Evolutionary conservation across 2,113 vertebrate genomes (phyloP).

Genomic region (Acrocephalus kingi): DNA sequence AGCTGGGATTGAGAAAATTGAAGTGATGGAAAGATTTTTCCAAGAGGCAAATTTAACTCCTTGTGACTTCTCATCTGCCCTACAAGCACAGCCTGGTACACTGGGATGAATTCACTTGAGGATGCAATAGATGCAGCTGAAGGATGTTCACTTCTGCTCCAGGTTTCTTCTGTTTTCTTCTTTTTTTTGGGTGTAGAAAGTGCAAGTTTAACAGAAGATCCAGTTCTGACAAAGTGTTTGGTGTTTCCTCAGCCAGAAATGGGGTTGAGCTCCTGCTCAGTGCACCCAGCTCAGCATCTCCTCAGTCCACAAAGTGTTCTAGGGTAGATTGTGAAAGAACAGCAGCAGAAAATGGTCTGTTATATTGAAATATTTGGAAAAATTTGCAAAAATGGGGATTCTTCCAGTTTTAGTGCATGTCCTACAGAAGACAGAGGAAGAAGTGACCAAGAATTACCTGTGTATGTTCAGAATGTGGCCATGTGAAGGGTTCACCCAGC

Average conservation of each 20-base stretch:
- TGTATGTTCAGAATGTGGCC: background rate
- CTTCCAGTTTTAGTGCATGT: background rate
- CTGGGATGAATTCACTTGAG: background rate
- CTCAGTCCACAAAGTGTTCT: background rate
- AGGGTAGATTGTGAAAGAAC: fast-evolving
- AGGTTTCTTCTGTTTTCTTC: background rate
- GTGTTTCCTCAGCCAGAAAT: background rate
- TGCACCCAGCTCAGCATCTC: background rate
- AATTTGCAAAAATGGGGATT: background rate
- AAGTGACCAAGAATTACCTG: too few relatives aligned
- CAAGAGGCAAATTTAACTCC: background rate
- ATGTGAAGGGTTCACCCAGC: background rate
- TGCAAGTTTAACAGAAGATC: background rate
- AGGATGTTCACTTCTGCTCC: background rate
- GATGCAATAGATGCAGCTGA: background rate
- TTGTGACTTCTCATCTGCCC: background rate
- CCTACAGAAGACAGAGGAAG: background rate
- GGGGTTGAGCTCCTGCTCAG: background rate
- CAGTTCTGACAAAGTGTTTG: background rate
- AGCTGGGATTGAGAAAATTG: background rate
- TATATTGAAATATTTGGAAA: background rate
- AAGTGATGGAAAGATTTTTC: background rate
- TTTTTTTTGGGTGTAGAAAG: background rate
- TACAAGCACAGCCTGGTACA: background rate
- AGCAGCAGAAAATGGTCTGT: background rate